Evolutionary conservation across 2,888 invertebrate genomes (phyloP).

Genomic region (Cephus sareptanus): DNA sequence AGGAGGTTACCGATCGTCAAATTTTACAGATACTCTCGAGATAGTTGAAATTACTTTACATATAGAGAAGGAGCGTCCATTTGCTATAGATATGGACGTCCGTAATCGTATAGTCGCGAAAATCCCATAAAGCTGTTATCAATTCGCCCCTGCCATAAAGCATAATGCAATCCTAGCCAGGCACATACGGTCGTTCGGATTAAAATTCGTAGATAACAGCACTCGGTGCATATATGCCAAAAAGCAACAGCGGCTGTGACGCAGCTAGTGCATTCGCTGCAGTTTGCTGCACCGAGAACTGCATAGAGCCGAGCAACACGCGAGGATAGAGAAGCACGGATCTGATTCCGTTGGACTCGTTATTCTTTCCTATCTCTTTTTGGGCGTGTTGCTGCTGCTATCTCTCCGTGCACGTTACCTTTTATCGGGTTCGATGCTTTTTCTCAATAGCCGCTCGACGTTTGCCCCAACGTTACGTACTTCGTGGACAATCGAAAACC

Average conservation of each 20-base stretch:
- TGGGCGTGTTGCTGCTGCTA: conserved; percentile 14
- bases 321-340: conserved; percentile 21
- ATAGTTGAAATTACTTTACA: too few relatives aligned
- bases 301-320: background rate
- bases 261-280: too few relatives aligned
- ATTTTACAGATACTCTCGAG: too few relatives aligned
- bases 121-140: conserved; percentile 37
- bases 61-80: too few relatives aligned
- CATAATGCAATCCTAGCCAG: conserved; percentile 24
- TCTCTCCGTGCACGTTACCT: background rate
- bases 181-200: conserved; percentile 20
- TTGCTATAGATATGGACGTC: too few relatives aligned
- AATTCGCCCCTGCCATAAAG: conserved; percentile 33
- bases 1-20: too few relatives aligned
- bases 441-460: background rate
- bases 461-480: too few relatives aligned
- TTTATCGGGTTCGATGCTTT: conserved; percentile 12
- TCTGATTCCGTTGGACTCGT: conserved; percentile 26
- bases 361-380: conserved; percentile 29
- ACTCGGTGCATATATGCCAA: background rate
- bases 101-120: conserved; percentile 5
- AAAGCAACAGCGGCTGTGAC: background rate
- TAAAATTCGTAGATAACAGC: conserved; percentile 27
- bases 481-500: too few relatives aligned
- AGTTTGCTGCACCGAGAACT: too few relatives aligned